Conservation (phyloP, 2,888 invertebrate genomes). For the Dusona sp. region DNA sequence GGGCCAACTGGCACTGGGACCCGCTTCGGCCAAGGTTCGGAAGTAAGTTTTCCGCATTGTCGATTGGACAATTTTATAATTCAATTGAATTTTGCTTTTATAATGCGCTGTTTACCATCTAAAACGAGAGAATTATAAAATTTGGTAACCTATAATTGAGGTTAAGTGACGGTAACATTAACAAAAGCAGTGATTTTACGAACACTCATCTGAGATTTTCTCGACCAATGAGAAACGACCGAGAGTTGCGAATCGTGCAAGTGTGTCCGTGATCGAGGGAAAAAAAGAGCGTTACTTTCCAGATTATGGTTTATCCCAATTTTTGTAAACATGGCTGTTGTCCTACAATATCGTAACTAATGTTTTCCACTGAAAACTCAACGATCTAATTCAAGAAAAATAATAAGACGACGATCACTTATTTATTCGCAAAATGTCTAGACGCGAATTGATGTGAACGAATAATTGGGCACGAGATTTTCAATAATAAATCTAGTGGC, state of each 20-base stretch:
- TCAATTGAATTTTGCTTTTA: background rate
- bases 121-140: background rate
- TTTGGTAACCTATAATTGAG: background rate
- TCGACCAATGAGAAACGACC: conserved; percentile 7
- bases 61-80: background rate
- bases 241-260: conserved; percentile 1
- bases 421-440: background rate
- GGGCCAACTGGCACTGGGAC: no score
- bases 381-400: conserved; percentile 24
- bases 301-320: conserved; percentile 32
- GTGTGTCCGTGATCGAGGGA: conserved; percentile 9
- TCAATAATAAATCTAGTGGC: conserved; percentile 1
- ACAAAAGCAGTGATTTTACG: background rate
- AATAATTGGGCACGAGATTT: background rate
- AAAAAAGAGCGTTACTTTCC: conserved; percentile 26
- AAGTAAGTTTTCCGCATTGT: no score
- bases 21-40: no score
- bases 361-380: conserved; percentile 30
- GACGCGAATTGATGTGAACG: background rate
- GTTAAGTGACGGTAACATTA: background rate
- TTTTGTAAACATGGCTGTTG: conserved; percentile 66
- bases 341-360: conserved; percentile 48
- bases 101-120: background rate
- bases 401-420: background rate
- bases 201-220: background rate